Evolutionary conservation across 2,113 vertebrate genomes (phyloP), one percentile per base, ranked within the genome.

Genomic region (Leuciscus idus): DNA sequence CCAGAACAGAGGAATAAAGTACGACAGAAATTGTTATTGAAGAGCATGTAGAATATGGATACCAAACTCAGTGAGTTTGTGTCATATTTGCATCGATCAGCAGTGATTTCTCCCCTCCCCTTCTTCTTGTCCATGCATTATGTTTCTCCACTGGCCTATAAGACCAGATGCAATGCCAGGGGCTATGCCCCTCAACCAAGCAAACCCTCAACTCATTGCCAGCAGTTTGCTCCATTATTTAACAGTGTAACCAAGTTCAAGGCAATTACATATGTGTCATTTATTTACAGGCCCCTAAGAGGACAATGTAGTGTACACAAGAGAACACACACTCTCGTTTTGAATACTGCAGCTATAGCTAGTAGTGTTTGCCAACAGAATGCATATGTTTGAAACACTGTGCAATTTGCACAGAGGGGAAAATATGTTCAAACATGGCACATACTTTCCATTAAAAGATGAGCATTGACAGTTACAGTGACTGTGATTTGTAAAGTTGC

Each of bases 191-290:
- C 84, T 86, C 80, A 85, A 87, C 82, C 85, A 81, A 89, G 80
- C 88, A 85, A 87, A 81, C 82, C 80, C 80, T 86, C 74, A 85
- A 83, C 83, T 87, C 86, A 72, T 85, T 89, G 88, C 88, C 88
- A 89, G 88, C 77, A 84, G 78, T 89, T 87, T 89, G 83, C 86
- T 89, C 75, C 68, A 89, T 89, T 87, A 89, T 87, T 89, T 87
- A 89, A 89, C 64, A 70, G 84, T 82, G 57, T 79, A 75, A 85
- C 84, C 80, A 87, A 87, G 88, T 89, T 89, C 88, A 87, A 86
- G 88, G 86, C 86, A 83, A 73, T 87, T 87, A 87, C 88, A 87
- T 87, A 68, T 84, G 86, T 89, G 88, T 85, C 75, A 74, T 85
- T 89, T 62, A 86, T 89, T 87, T 86, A 82, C 36, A 70, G 75